phyloP scores from a whole-genome alignment of 1,140 invertebrate genomes.

The Mamestra configurata region DNA sequence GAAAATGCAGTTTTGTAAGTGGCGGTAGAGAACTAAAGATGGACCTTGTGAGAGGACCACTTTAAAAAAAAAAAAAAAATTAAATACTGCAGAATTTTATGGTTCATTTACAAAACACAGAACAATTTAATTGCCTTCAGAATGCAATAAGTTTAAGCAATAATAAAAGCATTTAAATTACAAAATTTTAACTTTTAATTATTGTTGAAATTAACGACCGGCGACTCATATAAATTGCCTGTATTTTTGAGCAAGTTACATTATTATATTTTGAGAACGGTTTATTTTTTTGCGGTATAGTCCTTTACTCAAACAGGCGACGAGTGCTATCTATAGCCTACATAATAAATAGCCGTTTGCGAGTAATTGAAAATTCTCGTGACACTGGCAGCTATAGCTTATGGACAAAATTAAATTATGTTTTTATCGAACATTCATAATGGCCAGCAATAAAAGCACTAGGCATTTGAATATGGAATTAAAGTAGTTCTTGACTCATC shows the following conservation, averaged over 20 bases:
- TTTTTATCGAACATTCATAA: slow-evolving; percentile 21
- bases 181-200: too few relatives aligned
- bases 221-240: too few relatives aligned
- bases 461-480: not conserved
- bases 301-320: not conserved
- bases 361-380: slow-evolving; percentile 40
- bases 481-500: not conserved
- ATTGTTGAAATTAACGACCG: too few relatives aligned
- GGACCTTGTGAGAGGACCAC: slow-evolving; percentile 3
- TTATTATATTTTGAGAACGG: not conserved
- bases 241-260: too few relatives aligned
- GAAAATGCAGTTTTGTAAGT: slow-evolving; percentile 47
- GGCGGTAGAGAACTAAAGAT: not conserved
- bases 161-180: too few relatives aligned
- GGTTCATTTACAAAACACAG: too few relatives aligned
- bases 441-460: not conserved
- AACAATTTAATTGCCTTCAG: too few relatives aligned
- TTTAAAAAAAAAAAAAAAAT: too few relatives aligned
- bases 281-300: not conserved
- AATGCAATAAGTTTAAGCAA: too few relatives aligned
- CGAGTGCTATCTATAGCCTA: slow-evolving; percentile 8
- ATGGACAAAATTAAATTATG: slow-evolving; percentile 39
- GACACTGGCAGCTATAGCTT: slow-evolving; percentile 1
- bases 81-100: too few relatives aligned
- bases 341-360: slow-evolving; percentile 18